A percentile compares a stretch with the other conserved stretches of the same genome.
phyloP scores from a whole-genome alignment of 2,888 invertebrate genomes.

The Phalangium opilio region DNA sequence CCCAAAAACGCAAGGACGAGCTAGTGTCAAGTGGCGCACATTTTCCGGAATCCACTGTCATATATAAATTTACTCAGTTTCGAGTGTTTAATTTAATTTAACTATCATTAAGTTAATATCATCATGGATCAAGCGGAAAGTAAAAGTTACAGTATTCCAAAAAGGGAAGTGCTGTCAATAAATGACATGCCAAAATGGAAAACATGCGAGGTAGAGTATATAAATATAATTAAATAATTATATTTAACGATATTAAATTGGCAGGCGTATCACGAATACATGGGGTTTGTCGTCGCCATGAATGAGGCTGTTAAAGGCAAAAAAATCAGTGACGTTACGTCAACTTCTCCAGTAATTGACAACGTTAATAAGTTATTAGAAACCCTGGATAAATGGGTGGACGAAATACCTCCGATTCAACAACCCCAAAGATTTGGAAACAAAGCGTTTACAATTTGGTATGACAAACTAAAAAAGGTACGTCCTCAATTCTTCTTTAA shows the following conservation, averaged over 20 bases:
- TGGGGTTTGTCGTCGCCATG: constrained; percentile 71
- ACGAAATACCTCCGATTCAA: constrained; percentile 69
- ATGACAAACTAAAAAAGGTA: constrained; percentile 43
- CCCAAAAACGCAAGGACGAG: no score
- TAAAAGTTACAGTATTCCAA: constrained; percentile 7
- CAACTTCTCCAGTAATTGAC: constrained; percentile 44
- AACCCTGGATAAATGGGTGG: constrained; percentile 52
- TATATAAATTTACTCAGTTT: no score
- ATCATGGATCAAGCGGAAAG: no score
- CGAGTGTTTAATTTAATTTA: no score
- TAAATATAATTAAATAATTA: constrained; percentile 1
- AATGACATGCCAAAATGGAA: constrained; percentile 62
- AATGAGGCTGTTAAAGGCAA: constrained; percentile 73
- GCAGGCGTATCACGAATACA: constrained; percentile 50
- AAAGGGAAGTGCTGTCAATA: constrained; percentile 14
- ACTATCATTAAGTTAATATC: no score
- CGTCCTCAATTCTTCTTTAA: constrained; percentile 3
- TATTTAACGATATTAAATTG: neutral
- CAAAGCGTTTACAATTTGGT: constrained; percentile 72
- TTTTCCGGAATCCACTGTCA: no score
- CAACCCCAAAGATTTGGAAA: constrained; percentile 94
- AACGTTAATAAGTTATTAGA: constrained; percentile 51
- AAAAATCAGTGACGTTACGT: constrained; percentile 40
- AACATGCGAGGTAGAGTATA: constrained; percentile 64
- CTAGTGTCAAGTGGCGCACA: no score